Conservation (phyloP, 2,888 invertebrate species). For the Tenthredo mesomela region DNA sequence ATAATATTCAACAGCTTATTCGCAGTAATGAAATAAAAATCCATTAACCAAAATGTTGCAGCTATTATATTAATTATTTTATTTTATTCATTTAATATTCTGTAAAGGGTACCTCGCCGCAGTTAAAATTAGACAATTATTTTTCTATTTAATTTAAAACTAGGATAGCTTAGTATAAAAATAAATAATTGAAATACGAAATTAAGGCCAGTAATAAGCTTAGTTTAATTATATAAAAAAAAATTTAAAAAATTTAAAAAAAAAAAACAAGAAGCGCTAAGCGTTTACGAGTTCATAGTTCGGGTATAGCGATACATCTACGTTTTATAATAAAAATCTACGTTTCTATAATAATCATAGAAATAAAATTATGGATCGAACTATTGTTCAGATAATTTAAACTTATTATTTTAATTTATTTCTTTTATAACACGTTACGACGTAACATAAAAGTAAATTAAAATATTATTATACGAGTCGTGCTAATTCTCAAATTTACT, state of each 20-base stretch:
- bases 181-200: conserved; percentile 17
- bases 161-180: not conserved
- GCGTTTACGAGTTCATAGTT: conserved; percentile 65
- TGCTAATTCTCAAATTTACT: conserved; percentile 35
- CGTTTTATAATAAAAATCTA: conserved; percentile 51
- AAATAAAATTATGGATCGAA: not conserved
- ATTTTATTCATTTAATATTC: not conserved
- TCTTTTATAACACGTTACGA: not conserved
- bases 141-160: not conserved
- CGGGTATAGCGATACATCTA: conserved; percentile 60
- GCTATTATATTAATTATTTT: not conserved
- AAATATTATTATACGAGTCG: conserved; percentile 26
- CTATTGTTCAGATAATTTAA: not conserved
- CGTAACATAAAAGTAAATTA: not conserved
- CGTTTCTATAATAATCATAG: not conserved
- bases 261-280: conserved; percentile 54
- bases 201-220: conserved; percentile 44
- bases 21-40: not conserved
- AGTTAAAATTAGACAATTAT: conserved; percentile 6
- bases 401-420: not conserved
- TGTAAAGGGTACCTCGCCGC: not conserved
- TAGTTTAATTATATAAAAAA: conserved; percentile 6
- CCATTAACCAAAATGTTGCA: not conserved
- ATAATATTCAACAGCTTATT: too few relatives aligned
- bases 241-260: too few relatives aligned